These are phyloP conservation scores for Alethe diademata DNA, from an alignment of 2,113 vertebrate genomes.

Conservation along the genomic window DNA sequence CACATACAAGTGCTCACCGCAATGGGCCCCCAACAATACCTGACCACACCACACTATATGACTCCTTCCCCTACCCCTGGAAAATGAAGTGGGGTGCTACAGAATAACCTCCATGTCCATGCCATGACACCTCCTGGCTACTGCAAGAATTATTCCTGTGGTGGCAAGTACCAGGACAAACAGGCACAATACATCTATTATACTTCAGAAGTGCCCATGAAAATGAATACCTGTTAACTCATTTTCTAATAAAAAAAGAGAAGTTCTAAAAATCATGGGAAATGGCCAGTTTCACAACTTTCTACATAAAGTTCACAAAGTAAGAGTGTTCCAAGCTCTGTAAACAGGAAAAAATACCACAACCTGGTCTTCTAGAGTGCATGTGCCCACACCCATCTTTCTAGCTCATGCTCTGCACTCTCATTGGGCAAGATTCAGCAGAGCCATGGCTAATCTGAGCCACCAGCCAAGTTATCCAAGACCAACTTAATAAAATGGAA, in stretches of 20 bases:
- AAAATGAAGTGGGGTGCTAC: neutral
- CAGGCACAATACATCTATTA: neutral
- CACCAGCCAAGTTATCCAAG: neutral
- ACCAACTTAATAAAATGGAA: neutral
- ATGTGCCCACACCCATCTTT: neutral
- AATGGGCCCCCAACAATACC: fast-evolving
- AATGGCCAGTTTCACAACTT: neutral
- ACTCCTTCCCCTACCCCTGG: fast-evolving
- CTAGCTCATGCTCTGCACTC: neutral
- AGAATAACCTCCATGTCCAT: fast-evolving
- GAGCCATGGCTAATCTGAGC: neutral
- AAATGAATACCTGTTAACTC: neutral
- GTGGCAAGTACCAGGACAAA: neutral
- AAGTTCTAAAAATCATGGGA: neutral
- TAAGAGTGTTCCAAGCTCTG: neutral
- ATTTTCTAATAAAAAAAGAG: neutral
- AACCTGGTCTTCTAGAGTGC: neutral
- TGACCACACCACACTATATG: fast-evolving
- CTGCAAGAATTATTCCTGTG: neutral
- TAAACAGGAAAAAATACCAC: neutral
- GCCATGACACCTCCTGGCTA: too few relatives aligned
- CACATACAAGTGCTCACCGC: neutral
- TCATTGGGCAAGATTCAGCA: neutral
- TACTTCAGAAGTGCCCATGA: neutral
- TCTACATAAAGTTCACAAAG: neutral